Evolutionary conservation across 2,888 invertebrate species (phyloP).

Genomic region (Ceraclea dissimilis): DNA sequence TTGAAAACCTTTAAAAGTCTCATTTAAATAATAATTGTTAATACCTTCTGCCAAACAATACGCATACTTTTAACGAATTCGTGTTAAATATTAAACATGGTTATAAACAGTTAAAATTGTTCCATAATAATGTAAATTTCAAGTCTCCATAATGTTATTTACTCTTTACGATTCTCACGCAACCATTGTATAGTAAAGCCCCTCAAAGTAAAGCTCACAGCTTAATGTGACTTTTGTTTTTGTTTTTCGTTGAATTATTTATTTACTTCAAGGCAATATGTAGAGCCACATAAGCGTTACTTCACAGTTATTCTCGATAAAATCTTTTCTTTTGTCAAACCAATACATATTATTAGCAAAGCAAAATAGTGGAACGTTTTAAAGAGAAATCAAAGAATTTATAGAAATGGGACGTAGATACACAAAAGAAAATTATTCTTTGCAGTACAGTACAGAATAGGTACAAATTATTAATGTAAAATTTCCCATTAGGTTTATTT

Average conservation of each 20-base stretch:
- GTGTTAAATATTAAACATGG: slow-evolving; percentile 16
- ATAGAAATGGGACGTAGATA: too few species aligned
- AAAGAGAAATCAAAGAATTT: too few species aligned
- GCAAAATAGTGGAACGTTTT: too few species aligned
- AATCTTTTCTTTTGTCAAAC: too few species aligned
- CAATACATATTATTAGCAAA: too few species aligned
- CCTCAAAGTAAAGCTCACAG: slow-evolving; percentile 10
- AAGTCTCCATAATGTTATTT: slow-evolving; percentile 11
- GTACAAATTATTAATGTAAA: too few species aligned
- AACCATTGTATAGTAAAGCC: slow-evolving; percentile 9
- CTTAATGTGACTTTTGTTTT: slow-evolving; percentile 23
- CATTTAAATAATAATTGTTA: slow-evolving; percentile 17
- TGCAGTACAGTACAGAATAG: too few species aligned
- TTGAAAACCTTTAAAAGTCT: slow-evolving; percentile 11
- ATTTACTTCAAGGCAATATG: neutral
- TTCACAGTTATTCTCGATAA: too few species aligned
- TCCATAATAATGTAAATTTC: slow-evolving; percentile 23
- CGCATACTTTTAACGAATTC: slow-evolving; percentile 17
- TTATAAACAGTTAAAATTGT: slow-evolving; percentile 21
- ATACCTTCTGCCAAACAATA: slow-evolving; percentile 16
- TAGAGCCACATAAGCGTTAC: too few species aligned
- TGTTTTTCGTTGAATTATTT: slow-evolving; percentile 15
- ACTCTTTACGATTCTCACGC: slow-evolving; percentile 4
- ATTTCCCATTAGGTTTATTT: too few species aligned
- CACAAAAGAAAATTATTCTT: too few species aligned